A percentile compares a stretch with the other conserved stretches of the same genome.
These are phyloP conservation scores for Dorcus parallelipipedus DNA, from an alignment of 2,888 invertebrate genomes.

Conservation along the genomic window DNA sequence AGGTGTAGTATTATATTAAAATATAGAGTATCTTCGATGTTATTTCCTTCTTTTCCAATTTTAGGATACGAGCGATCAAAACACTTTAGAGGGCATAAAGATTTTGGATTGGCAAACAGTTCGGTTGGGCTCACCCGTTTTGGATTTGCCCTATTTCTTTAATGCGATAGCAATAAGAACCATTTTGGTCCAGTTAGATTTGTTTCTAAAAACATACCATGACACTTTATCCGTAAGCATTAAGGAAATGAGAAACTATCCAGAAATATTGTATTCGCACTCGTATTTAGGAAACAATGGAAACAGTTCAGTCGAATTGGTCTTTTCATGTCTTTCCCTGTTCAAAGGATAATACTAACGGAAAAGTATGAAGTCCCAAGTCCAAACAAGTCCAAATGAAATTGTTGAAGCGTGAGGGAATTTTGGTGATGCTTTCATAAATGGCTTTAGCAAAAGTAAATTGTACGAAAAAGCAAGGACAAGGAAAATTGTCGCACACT, in stretches of 20 bases:
- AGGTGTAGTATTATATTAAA: neutral
- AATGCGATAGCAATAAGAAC: slow-evolving; percentile 29
- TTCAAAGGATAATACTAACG: slow-evolving; percentile 27
- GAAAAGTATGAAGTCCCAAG: too few species aligned
- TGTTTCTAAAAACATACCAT: slow-evolving; percentile 33
- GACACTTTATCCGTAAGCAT: slow-evolving; percentile 27
- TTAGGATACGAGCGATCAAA: slow-evolving; percentile 5
- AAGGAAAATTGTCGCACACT: too few species aligned
- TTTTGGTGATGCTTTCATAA: neutral
- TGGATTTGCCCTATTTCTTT: slow-evolving; percentile 37
- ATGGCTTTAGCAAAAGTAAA: too few species aligned
- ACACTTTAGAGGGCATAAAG: neutral
- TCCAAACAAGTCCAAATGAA: slow-evolving; percentile 20
- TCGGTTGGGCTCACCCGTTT: slow-evolving; percentile 26
- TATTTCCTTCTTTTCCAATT: neutral
- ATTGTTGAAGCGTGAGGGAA: neutral
- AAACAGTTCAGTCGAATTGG: slow-evolving; percentile 27
- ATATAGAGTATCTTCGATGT: neutral
- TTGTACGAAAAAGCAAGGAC: neutral
- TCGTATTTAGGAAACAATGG: slow-evolving; percentile 27
- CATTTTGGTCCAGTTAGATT: slow-evolving; percentile 28
- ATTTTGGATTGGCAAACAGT: slow-evolving; percentile 19
- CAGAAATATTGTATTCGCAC: slow-evolving; percentile 27
- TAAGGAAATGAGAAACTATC: slow-evolving; percentile 25
- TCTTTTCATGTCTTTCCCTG: slow-evolving; percentile 25